phyloP scores from a whole-genome alignment of 2,888 invertebrate genomes.

The Acleris holmiana region DNA sequence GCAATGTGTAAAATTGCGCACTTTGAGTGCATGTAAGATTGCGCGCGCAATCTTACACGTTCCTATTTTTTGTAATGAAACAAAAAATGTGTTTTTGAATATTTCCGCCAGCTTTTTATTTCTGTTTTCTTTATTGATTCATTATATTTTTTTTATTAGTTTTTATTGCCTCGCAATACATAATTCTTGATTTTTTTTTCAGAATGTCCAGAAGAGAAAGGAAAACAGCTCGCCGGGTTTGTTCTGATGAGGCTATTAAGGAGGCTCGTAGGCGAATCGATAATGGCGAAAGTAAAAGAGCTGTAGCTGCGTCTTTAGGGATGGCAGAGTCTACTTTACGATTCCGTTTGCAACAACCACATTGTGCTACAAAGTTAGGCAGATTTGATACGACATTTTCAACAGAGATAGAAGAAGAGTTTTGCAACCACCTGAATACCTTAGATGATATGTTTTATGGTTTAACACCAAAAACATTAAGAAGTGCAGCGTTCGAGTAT shows the following conservation, averaged over 20 bases:
- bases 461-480: too few relatives aligned
- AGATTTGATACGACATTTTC: constrained; percentile 30
- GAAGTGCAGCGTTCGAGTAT: constrained; percentile 17
- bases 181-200: neutral
- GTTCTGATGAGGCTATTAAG: constrained; percentile 5
- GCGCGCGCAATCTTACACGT: too few relatives aligned
- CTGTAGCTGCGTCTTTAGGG: neutral
- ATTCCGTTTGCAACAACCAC: neutral
- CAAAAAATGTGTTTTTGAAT: too few relatives aligned
- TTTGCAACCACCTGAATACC: constrained; percentile 14
- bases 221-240: constrained; percentile 4
- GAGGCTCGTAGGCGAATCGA: constrained; percentile 7
- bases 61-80: too few relatives aligned
- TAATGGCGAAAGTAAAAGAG: neutral
- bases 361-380: neutral
- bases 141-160: too few relatives aligned
- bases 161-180: too few relatives aligned
- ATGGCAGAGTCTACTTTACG: constrained; percentile 22
- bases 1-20: too few relatives aligned
- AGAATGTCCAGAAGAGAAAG: constrained; percentile 6
- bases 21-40: too few relatives aligned
- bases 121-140: too few relatives aligned
- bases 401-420: constrained; percentile 25
- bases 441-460: constrained; percentile 28
- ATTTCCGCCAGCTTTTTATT: too few relatives aligned